phyloP scores from a whole-genome alignment of 2,113 vertebrate genomes.

The Phalacrocorax carbo region DNA sequence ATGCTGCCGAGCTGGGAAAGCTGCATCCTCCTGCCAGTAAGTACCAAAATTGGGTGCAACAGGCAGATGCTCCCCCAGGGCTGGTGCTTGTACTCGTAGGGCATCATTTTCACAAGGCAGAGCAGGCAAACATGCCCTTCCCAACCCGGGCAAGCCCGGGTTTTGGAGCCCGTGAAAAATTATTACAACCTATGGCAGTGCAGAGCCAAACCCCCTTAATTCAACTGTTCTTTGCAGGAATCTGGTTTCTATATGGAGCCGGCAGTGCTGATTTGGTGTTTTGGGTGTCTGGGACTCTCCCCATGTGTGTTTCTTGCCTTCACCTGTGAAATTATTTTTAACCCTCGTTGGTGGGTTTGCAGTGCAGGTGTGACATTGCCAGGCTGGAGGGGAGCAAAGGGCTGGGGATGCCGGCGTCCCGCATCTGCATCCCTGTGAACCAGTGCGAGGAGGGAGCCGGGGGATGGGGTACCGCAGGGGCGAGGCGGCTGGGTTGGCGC shows the following conservation, averaged over 20 bases:
- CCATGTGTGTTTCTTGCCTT: background rate
- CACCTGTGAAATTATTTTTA: background rate
- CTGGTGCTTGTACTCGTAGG: background rate
- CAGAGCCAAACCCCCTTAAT: background rate
- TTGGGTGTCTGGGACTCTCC: background rate
- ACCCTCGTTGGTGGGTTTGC: background rate
- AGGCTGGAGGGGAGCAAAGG: background rate
- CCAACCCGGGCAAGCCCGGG: accelerated
- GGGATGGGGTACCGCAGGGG: background rate
- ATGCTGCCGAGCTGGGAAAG: background rate
- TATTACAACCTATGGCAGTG: accelerated
- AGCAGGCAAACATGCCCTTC: accelerated
- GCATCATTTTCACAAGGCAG: background rate
- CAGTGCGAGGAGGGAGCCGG: background rate
- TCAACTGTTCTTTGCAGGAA: background rate
- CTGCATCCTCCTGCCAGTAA: background rate
- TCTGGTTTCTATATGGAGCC: background rate
- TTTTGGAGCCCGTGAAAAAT: background rate
- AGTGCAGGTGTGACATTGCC: background rate
- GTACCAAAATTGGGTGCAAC: background rate
- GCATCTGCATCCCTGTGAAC: accelerated
- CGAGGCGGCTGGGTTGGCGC: accelerated
- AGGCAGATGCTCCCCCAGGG: accelerated
- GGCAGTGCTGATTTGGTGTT: background rate
- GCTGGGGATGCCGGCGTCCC: accelerated